Percentiles rank a stretch among this genome's conserved stretches.
phyloP scores from a whole-genome alignment of 2,888 invertebrate species.

The Hedychridium roseum region DNA sequence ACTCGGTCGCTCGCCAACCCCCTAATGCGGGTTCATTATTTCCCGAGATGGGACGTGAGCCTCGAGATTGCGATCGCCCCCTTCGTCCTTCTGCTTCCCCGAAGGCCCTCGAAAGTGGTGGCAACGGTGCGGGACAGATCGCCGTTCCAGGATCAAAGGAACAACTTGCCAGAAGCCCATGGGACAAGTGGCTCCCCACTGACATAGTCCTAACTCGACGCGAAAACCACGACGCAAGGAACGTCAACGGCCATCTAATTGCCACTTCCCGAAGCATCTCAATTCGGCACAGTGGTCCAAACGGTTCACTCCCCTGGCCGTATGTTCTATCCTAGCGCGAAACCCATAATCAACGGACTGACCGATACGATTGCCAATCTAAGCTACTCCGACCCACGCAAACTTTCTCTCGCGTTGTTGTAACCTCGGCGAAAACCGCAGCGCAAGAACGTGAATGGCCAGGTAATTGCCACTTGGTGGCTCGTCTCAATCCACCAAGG shows the following conservation, averaged over 20 bases:
- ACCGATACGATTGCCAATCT: no score
- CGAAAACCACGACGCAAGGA: slow-evolving; percentile 32
- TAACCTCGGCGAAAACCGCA: no score
- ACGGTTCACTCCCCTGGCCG: no score
- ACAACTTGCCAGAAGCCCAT: slow-evolving; percentile 16
- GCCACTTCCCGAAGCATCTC: slow-evolving; percentile 43
- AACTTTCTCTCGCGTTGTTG: no score
- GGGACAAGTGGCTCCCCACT: slow-evolving; percentile 36
- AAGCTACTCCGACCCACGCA: no score
- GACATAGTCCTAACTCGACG: slow-evolving; percentile 12
- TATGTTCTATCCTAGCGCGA: no score
- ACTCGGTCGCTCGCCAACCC: slow-evolving; percentile 34
- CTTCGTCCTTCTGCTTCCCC: background rate
- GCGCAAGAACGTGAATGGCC: no score
- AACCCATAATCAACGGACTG: no score
- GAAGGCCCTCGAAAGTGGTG: slow-evolving; percentile 25
- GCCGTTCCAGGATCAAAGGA: slow-evolving; percentile 38
- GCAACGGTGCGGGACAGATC: slow-evolving; percentile 26
- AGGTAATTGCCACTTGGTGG: no score
- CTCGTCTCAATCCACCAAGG: no score
- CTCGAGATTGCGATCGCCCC: slow-evolving; percentile 44
- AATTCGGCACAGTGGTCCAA: slow-evolving; percentile 38
- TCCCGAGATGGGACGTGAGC: slow-evolving; percentile 43
- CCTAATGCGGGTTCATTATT: slow-evolving; percentile 59
- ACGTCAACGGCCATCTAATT: slow-evolving; percentile 56